These are phyloP conservation scores for Pogonus chalceus DNA, from an alignment of 1,140 invertebrate species.

Conservation along the genomic window DNA sequence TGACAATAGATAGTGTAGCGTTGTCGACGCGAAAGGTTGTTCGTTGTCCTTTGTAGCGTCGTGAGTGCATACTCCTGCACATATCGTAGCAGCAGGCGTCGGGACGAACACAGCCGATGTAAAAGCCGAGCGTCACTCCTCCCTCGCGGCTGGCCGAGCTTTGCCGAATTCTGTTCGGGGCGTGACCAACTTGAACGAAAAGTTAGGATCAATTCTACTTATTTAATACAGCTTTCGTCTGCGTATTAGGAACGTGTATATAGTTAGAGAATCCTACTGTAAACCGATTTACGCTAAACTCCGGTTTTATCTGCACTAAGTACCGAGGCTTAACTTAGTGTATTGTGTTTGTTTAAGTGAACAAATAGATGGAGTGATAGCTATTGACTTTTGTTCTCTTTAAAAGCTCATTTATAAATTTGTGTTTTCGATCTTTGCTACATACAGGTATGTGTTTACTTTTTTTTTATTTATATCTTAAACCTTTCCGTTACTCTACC, in stretches of 20 bases:
- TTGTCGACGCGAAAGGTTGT: constrained; percentile 13
- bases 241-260: constrained; percentile 37
- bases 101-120: constrained; percentile 9
- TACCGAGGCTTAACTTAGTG: constrained; percentile 34
- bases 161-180: constrained; percentile 16
- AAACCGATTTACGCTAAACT: constrained; percentile 39
- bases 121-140: constrained; percentile 8
- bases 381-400: constrained; percentile 32
- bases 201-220: constrained; percentile 39
- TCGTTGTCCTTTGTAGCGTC: constrained; percentile 13
- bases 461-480: no score
- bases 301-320: constrained; percentile 37
- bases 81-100: constrained; percentile 16
- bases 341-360: constrained; percentile 38
- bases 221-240: constrained; percentile 36
- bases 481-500: no score
- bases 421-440: no score
- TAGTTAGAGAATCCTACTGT: constrained; percentile 37
- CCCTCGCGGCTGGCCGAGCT: constrained; percentile 18
- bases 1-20: no score
- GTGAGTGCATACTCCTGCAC: constrained; percentile 17
- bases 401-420: no score
- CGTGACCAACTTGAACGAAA: constrained; percentile 29
- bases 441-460: no score
- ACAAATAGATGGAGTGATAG: constrained; percentile 38